Evolutionary conservation across 2,113 vertebrate species (phyloP), one percentile per base, ranked within the genome.

Genomic region (Paradoxurus hermaphroditus): DNA sequence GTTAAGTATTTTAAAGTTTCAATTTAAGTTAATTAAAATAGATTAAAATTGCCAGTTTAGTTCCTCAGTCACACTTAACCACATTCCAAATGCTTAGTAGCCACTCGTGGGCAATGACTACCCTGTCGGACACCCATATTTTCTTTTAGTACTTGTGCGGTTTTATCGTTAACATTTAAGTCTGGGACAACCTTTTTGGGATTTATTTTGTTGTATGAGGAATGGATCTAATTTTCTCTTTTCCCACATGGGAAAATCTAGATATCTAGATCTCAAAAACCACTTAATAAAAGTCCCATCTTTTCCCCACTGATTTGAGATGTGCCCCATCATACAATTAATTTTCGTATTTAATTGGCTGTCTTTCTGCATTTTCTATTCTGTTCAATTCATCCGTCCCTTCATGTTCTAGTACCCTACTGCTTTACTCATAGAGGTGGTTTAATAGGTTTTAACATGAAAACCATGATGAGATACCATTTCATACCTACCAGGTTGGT

Each of bases 381-480:
- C 25, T 68, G 10, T 49, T 83, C 23, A 62, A 1, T 62, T 84
- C 25, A 39, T 70, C 15, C 77, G 62, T 72, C 31, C 29, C 78
- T 96, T 78, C 53, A 73, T 93, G 88, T 87, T 79, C 34, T 21
- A 70, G 16, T 44, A 62, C 36, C 25, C 63, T 68, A 46, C 39
- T 89, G 2, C 91, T 93, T 91, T 72, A 87, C 81, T 88, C 65
- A 77, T 18, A 82, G 41, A 87, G 39, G 46, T 18, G 78, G 4
- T 49, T 23, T 70, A 91, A 72, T 95, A 51, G 53, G 53, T 87
- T 92, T 96, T 94, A 81, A 72, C 67, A 82, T 59, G 75, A 77
- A 91, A 92, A 18, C 27, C 21, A 29, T 31, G 7, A 41, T 41
- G 51, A 63, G 25, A 29, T 25, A 16, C 51, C 14, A 0, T 86